These are phyloP conservation scores for Drosophila emarginata DNA, from an alignment of 2,888 invertebrate genomes.

Conservation along the genomic window DNA sequence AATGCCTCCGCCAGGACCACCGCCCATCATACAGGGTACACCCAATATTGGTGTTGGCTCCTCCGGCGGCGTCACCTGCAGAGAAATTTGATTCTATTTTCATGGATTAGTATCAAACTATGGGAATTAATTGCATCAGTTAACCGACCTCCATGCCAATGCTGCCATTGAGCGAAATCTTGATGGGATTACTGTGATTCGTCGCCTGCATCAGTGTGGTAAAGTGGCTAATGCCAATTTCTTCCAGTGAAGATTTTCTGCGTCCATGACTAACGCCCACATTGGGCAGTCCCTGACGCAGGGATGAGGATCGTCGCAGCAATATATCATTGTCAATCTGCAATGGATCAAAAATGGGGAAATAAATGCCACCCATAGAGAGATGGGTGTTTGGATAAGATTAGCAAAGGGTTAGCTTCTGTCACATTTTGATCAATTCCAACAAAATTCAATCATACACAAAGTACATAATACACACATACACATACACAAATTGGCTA, in stretches of 20 bases:
- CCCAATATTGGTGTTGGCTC: slow-evolving; percentile 83
- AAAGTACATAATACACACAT: slow-evolving; percentile 29
- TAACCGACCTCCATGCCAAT: slow-evolving; percentile 88
- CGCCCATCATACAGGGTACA: slow-evolving; percentile 79
- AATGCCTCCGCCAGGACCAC: slow-evolving; percentile 80
- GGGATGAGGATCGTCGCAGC: slow-evolving; percentile 91
- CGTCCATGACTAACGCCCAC: slow-evolving; percentile 84
- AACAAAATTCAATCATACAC: slow-evolving; percentile 43
- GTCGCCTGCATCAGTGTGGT: slow-evolving; percentile 87
- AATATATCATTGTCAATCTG: slow-evolving; percentile 90
- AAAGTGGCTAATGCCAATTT: slow-evolving; percentile 92
- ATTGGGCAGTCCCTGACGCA: slow-evolving; percentile 90
- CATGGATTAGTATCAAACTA: background rate
- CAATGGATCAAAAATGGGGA: slow-evolving; percentile 38
- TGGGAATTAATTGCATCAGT: no score
- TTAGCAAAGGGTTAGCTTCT: slow-evolving; percentile 35
- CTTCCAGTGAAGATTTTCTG: slow-evolving; percentile 92
- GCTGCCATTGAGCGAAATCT: slow-evolving; percentile 92
- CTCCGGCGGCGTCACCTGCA: slow-evolving; percentile 87
- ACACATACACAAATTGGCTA: slow-evolving; percentile 61
- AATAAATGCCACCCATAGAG: slow-evolving; percentile 10
- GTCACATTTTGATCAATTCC: background rate
- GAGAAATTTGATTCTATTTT: slow-evolving; percentile 78
- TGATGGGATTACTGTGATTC: slow-evolving; percentile 89
- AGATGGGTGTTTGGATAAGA: slow-evolving; percentile 26